These are phyloP conservation scores for Oophaga sylvatica DNA, from an alignment of 2,797 vertebrate species.

Conservation along the genomic window DNA sequence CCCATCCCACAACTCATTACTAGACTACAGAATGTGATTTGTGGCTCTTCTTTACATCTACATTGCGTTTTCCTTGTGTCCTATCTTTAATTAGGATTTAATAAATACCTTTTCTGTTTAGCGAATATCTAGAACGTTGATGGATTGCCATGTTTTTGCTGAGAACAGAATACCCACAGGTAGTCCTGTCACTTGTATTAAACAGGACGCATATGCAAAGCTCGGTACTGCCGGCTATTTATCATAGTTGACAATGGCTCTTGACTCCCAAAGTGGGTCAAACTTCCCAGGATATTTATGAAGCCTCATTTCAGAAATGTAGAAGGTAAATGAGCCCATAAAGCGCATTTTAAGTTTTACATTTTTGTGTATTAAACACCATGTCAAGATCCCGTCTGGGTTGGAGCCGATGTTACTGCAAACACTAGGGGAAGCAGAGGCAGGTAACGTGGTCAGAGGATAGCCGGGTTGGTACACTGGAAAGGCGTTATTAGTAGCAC, in stretches of 20 bases:
- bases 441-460: too few relatives aligned
- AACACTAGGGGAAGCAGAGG: too few relatives aligned
- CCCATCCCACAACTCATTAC: too few relatives aligned
- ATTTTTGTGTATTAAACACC: background rate
- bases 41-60: background rate
- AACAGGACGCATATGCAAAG: background rate
- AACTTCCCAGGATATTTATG: background rate
- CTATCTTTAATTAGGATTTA: background rate
- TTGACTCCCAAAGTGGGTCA: slow-evolving; percentile 42
- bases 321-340: background rate
- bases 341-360: background rate
- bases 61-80: background rate
- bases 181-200: slow-evolving; percentile 20
- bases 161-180: background rate
- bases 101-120: background rate
- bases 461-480: too few relatives aligned
- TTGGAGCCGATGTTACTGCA: too few relatives aligned
- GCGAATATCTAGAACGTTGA: background rate
- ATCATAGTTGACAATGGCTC: slow-evolving; percentile 33
- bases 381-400: too few relatives aligned
- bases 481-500: too few relatives aligned
- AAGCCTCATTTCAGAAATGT: slow-evolving; percentile 6
- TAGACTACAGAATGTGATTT: too few relatives aligned
- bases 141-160: slow-evolving; percentile 15
- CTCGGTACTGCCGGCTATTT: background rate